These are phyloP conservation scores for Epinotia brunnichana DNA, from an alignment of 2,888 invertebrate genomes.

Conservation along the genomic window DNA sequence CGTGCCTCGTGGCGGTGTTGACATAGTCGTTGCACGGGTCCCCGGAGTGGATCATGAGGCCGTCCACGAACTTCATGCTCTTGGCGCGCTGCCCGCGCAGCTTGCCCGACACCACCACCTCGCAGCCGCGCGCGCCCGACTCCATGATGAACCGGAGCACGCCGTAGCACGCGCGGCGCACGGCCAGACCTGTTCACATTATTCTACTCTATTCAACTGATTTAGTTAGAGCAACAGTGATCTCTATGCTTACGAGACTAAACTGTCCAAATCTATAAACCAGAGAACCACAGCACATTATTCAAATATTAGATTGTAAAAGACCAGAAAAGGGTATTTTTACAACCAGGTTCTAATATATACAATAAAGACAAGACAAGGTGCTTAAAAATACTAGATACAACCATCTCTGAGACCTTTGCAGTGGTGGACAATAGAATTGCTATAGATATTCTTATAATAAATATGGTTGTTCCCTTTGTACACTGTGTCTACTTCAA, in stretches of 20 bases:
- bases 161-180: conserved; percentile 98
- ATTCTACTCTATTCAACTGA: too few species aligned
- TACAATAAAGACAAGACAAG: too few species aligned
- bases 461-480: conserved; percentile 44
- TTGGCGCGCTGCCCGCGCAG: conserved; percentile 99
- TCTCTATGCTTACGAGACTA: neutral
- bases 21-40: conserved; percentile 99
- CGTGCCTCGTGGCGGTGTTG: conserved; percentile 98
- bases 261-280: neutral
- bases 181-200: conserved; percentile 83
- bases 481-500: conserved; percentile 48
- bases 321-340: too few species aligned
- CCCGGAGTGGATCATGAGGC: conserved; percentile 99
- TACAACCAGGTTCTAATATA: too few species aligned
- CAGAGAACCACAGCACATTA: too few species aligned
- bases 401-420: too few species aligned
- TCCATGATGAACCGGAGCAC: conserved; percentile 99
- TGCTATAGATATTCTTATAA: neutral
- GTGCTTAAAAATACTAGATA: too few species aligned
- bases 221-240: too few species aligned
- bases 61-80: conserved; percentile 99
- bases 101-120: conserved; percentile 99
- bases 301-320: too few species aligned
- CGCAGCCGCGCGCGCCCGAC: conserved; percentile 97
- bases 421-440: too few species aligned